Conservation (phyloP, 2,113 vertebrate species). For the Nanorana parkeri region DNA sequence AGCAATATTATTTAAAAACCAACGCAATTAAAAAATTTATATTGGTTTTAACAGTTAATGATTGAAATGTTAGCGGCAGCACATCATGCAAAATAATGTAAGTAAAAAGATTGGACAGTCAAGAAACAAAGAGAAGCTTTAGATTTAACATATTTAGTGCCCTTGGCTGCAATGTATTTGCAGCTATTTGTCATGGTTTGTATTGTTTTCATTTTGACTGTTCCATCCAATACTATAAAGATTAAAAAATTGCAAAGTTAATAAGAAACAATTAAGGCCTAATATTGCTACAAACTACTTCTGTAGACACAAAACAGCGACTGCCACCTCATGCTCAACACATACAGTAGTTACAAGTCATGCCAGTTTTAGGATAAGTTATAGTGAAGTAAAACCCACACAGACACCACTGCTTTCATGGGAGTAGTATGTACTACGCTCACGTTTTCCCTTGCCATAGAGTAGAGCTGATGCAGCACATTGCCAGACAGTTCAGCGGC, state of each 20-base stretch:
- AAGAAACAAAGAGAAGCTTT: not conserved
- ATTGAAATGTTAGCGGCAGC: not conserved
- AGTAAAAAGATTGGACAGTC: not conserved
- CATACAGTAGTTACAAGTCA: slow-evolving; percentile 46
- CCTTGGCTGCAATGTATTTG: too few species aligned
- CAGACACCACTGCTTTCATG: not conserved
- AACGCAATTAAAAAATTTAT: not conserved
- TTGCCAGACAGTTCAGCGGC: not conserved
- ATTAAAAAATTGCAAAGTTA: too few species aligned
- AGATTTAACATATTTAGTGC: not conserved
- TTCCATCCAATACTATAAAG: too few species aligned
- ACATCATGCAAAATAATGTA: slow-evolving; percentile 7
- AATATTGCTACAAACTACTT: slow-evolving; percentile 6
- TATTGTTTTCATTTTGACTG: too few species aligned
- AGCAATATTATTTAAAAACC: not conserved
- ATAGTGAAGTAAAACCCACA: not conserved
- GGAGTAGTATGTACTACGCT: not conserved
- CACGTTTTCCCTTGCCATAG: not conserved
- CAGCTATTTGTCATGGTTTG: too few species aligned
- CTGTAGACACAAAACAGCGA: slow-evolving; percentile 34
- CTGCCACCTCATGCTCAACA: slow-evolving; percentile 54
- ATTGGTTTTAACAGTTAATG: too few species aligned
- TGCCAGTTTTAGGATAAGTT: slow-evolving; percentile 12
- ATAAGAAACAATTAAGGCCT: not conserved
- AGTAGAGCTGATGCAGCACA: slow-evolving; percentile 9